phyloP scores from a whole-genome alignment of 2,113 vertebrate genomes.

The Gnathonemus echidnorhynchus region DNA sequence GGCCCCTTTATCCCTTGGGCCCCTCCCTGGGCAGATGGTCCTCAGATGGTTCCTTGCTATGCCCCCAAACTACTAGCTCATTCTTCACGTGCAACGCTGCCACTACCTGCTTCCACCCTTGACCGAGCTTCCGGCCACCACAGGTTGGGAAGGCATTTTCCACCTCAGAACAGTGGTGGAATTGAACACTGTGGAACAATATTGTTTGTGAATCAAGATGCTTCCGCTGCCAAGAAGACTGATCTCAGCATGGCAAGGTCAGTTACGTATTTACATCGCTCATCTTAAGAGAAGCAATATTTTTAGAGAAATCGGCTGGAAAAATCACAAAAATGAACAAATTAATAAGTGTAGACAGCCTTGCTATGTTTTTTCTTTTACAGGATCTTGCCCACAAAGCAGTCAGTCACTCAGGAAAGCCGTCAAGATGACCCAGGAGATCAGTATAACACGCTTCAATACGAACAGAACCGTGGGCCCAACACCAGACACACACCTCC shows the following conservation, averaged over 20 bases:
- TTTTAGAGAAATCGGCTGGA: not conserved
- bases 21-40: not conserved
- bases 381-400: conserved; percentile 32
- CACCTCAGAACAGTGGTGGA: not conserved
- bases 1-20: conserved; percentile 21
- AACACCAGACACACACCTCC: conserved; percentile 15
- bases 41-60: not conserved
- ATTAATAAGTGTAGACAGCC: not conserved
- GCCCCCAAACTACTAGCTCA: not conserved
- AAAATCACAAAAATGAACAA: not conserved
- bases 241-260: conserved; percentile 11
- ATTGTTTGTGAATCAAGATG: not conserved
- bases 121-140: not conserved
- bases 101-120: not conserved
- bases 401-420: conserved; percentile 24
- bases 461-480: conserved; percentile 18
- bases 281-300: not conserved
- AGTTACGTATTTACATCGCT: not conserved
- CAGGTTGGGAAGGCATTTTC: not conserved
- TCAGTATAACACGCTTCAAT: not conserved
- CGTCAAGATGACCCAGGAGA: conserved; percentile 28
- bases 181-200: not conserved
- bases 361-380: conserved; percentile 3
- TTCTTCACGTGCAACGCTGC: conserved; percentile 2
- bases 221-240: not conserved